Percentiles rank a stretch among this genome's conserved stretches.
phyloP scores from a whole-genome alignment of 2,888 invertebrate genomes.

The Pilophorus perplexus region DNA sequence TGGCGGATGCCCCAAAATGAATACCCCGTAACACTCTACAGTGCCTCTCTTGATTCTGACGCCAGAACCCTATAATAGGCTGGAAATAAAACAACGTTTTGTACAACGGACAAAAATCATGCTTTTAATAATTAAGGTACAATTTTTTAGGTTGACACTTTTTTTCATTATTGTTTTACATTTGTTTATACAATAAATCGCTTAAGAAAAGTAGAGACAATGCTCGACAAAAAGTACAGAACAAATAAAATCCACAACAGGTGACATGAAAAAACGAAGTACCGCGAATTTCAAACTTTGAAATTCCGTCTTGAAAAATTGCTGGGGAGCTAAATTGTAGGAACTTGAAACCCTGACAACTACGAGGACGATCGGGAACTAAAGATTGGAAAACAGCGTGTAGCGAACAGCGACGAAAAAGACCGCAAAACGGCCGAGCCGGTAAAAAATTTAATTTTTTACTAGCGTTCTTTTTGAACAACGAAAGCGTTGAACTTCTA shows the following conservation, averaged over 20 bases:
- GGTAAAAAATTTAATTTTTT: not conserved
- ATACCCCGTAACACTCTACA: too few species aligned
- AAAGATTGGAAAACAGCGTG: not conserved
- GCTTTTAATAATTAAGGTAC: slow-evolving; percentile 19
- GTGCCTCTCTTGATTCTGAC: too few species aligned
- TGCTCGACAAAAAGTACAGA: too few species aligned
- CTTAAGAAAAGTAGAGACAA: not conserved
- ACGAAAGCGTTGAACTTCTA: too few species aligned
- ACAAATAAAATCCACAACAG: too few species aligned
- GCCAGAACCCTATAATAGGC: too few species aligned
- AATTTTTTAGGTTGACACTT: too few species aligned
- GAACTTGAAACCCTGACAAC: slow-evolving; percentile 9
- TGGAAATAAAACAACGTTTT: not conserved
- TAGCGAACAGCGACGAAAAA: not conserved
- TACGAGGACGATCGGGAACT: not conserved
- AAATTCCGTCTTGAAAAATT: too few species aligned
- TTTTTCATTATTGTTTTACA: not conserved
- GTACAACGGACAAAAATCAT: slow-evolving; percentile 23
- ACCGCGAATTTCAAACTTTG: too few species aligned
- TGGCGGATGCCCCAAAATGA: too few species aligned
- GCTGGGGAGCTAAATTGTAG: not conserved
- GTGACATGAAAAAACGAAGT: too few species aligned
- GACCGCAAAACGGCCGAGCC: not conserved
- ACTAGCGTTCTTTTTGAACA: not conserved
- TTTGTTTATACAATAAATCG: too few species aligned